Evolutionary conservation across 1,140 invertebrate genomes (phyloP), one percentile per base, ranked within the genome.

Genomic region (Papilio aristodemus): DNA sequence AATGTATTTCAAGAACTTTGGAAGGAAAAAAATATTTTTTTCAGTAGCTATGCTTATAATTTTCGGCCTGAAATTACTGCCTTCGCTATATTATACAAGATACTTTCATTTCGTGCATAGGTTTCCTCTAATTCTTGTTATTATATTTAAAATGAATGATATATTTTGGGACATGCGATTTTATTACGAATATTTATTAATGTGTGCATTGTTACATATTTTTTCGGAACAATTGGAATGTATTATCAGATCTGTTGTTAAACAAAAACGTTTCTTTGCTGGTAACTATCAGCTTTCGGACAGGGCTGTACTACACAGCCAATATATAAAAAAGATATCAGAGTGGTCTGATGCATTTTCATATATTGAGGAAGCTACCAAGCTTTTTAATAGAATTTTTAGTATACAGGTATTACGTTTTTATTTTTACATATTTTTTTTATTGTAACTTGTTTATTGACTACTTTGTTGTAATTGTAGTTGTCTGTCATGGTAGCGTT

Each of bases 401-500:
- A 14, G 38, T 22, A n/a, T 63, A 22, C 60, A 63, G 60, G 60
- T 39, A 63, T 22, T 22, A 22, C 25, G 13, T n/a, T 39, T 62
- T 19, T 39, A 14, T 36, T 6, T 27, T 57, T 57, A n/a, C 4
- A 27, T 25, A 54, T 54, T 54, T 4, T 25, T 54, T 54, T 25
- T 11, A 5, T 54, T 25, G 17, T 54, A 54, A 54, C 0, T 11
- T 19, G 22, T 11, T 13, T 1, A 54, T 27, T 10, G 2, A 50
- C 13, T 3, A 50, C 1, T 0, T 4, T 27, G 9, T 11, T 54
- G 3, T 9, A 22, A n/a, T 73, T 73, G 9, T 19, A 73, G 71
- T 14, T 73, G 10, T 66, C 66, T 17, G 7, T 73, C 8, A 73
- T 70, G 46, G 27, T 73, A 25, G 50, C 50, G 13, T 38, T 41